Evolutionary conservation across 2,888 invertebrate genomes (phyloP), one percentile per base, ranked within the genome.

Genomic region (Cerastis leucographa): DNA sequence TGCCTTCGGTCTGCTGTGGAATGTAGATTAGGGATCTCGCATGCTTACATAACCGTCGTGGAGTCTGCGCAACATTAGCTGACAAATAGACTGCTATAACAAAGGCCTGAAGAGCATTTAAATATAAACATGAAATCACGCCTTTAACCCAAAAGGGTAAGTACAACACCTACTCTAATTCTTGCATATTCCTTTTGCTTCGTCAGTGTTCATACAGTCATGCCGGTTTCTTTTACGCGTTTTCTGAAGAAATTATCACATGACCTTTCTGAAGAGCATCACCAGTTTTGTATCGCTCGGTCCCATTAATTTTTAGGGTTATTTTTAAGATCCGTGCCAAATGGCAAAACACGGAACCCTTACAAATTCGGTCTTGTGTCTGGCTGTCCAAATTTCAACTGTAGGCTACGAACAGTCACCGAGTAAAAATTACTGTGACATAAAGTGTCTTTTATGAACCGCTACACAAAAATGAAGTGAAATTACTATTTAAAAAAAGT

Each of bases 1-100:
- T 76, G 74, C 61, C 64, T 76, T 77, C 59, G 80, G 66, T 74
- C 51, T 80, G 49, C 62, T 71, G 51, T 59, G 49, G 80, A 78
- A 83, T 70, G 70, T 56, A 76, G 66, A 81, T 80, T 70, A 71
- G 70, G 54, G 61, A 62, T 76, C 25, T 49, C 7, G 54, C 61
- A 80, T 67, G 61, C 76, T 76, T 67, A 81, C 61, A 51, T 80
- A 61, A 67, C 54, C 35, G 19, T 40, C 61, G 35, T 54, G 35
- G 46, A 62, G 42, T 56, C 76, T 54, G 19, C 17, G 19, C 8
- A n/a, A 51, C 25, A 44, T 56, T 25, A 14, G 4, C 35, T 6
- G 42, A 7, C 46, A 61, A 69, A 49, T 64, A 74, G 6, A 64
- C 42, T 25, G 17, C 7, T 29, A 25, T n/a, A 4, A 17, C 2